A percentile compares a stretch with the other conserved stretches of the same genome.
These are phyloP conservation scores for Tringa solitaria DNA, from an alignment of 2,113 vertebrate genomes.

Conservation along the genomic window DNA sequence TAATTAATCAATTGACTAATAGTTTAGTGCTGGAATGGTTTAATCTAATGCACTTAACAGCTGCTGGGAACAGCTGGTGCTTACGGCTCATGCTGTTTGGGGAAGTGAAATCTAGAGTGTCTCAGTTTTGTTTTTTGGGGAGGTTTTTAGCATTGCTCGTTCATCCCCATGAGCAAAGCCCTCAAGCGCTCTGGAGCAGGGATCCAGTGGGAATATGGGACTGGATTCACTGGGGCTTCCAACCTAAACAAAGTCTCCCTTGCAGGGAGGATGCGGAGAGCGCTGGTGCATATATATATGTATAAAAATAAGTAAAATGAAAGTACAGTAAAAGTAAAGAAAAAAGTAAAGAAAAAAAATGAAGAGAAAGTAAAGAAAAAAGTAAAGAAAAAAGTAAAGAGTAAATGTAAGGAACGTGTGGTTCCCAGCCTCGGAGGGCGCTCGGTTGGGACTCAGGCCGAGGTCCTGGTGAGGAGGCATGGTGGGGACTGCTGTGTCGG, in stretches of 20 bases:
- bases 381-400: no score
- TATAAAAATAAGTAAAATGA: no score
- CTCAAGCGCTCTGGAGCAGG: not conserved
- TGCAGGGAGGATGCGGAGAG: not conserved
- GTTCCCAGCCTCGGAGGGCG: not conserved
- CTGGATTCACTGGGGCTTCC: not conserved
- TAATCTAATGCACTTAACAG: not conserved
- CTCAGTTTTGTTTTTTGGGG: not conserved
- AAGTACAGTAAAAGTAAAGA: no score
- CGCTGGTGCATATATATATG: not conserved
- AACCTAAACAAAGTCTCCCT: not conserved
- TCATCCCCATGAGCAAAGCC: not conserved
- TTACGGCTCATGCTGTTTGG: not conserved
- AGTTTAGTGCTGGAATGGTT: not conserved
- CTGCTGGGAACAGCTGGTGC: constrained; percentile 48
- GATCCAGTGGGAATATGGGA: not conserved
- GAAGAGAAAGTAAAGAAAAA: no score
- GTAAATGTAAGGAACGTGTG: not conserved
- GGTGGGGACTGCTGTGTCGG: not conserved
- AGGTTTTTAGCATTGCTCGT: not conserved
- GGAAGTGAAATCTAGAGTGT: not conserved
- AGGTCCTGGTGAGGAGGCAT: not conserved
- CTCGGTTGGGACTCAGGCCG: fast-evolving
- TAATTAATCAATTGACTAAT: constrained; percentile 64
- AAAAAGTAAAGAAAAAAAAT: no score